Evolutionary conservation across 2,888 invertebrate species (phyloP).

Genomic region (Conops quadrifasciatus): DNA sequence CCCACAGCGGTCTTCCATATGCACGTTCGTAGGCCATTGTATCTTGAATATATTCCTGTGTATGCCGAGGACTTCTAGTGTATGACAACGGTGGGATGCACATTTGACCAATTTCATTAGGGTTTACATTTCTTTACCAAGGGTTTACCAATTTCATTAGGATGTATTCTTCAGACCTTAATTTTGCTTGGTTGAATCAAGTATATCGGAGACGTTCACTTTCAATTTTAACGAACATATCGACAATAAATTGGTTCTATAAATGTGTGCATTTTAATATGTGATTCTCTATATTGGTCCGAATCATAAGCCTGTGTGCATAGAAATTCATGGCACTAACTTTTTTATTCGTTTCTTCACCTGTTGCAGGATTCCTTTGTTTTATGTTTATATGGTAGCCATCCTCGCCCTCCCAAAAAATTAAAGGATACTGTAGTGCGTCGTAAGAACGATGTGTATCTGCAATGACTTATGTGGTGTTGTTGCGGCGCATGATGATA

Average conservation of each 20-base stretch:
- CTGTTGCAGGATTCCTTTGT: conserved; percentile 35
- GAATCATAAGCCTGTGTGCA: conserved; percentile 37
- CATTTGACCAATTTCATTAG: not conserved
- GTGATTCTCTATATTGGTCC: conserved; percentile 25
- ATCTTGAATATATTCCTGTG: conserved; percentile 25
- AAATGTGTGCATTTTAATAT: conserved; percentile 29
- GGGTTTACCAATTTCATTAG: not conserved
- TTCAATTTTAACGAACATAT: conserved; percentile 31
- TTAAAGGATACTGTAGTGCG: conserved; percentile 37
- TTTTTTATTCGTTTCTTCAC: conserved; percentile 32
- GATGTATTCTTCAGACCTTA: conserved; percentile 12
- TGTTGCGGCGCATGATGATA: conserved; percentile 14
- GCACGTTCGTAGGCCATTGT: conserved; percentile 32
- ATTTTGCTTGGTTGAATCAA: conserved; percentile 3
- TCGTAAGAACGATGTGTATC: conserved; percentile 44
- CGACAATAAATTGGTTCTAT: conserved; percentile 31
- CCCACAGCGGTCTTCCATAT: conserved; percentile 31
- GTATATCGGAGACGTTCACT: conserved; percentile 14
- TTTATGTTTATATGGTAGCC: conserved; percentile 37
- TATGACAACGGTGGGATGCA: conserved; percentile 25
- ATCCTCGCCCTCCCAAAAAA: conserved; percentile 35
- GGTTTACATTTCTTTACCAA: not conserved
- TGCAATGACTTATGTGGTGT: not conserved
- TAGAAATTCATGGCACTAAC: conserved; percentile 34
- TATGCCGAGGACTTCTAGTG: not conserved